phyloP scores from a whole-genome alignment of 1,140 invertebrate species.

The Oppia nitens region DNA sequence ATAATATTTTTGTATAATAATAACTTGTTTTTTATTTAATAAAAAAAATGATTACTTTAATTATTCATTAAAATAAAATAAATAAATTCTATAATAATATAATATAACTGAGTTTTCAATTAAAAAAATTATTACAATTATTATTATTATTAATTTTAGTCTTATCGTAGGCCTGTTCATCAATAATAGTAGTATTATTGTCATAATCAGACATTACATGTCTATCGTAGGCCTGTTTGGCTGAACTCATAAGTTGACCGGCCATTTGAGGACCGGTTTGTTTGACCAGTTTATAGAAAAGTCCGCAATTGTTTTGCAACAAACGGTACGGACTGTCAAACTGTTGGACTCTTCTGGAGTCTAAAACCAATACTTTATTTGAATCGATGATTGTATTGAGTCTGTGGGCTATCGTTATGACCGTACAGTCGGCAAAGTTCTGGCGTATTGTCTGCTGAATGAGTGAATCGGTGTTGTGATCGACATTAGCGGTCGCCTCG shows the following conservation, averaged over 20 bases:
- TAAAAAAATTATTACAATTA: neutral
- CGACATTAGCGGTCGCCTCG: constrained; percentile 59
- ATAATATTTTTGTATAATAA: too few species aligned
- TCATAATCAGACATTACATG: neutral
- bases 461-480: constrained; percentile 41
- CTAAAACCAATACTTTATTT: constrained; percentile 16
- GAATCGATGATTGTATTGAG: constrained; percentile 23
- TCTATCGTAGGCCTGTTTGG: neutral
- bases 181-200: neutral
- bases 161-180: neutral
- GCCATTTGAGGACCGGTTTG: constrained; percentile 15
- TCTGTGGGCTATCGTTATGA: constrained; percentile 31
- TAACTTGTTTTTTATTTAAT: too few species aligned
- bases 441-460: constrained; percentile 28
- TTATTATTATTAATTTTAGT: neutral
- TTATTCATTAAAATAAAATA: neutral
- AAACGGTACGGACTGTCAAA: constrained; percentile 15
- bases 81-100: neutral
- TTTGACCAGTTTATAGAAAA: constrained; percentile 16
- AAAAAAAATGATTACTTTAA: too few species aligned
- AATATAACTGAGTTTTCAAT: neutral
- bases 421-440: constrained; percentile 27
- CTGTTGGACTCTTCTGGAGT: constrained; percentile 15
- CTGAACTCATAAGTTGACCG: neutral
- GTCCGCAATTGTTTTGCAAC: constrained; percentile 6